Evolutionary conservation across 2,113 vertebrate species (phyloP), one percentile per base, ranked within the genome.

Genomic region (Atlantisia rogersi): DNA sequence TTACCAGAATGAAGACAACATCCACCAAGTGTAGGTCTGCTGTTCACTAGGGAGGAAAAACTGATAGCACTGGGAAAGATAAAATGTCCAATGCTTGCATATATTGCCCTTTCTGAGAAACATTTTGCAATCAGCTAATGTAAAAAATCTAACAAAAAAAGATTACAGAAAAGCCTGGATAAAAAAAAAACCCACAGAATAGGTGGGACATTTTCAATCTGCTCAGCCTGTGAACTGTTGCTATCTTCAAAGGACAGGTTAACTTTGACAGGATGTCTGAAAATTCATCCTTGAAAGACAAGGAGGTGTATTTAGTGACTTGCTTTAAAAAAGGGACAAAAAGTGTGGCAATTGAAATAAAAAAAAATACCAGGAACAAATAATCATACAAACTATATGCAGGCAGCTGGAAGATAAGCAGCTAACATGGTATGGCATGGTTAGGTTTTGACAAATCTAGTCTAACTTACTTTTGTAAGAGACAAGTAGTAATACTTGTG

Each of bases 401-500:
- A 78, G 81, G 64, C 68, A 74, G 8, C 52, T 92, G 68, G 68
- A 59, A 80, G 65, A 31, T 77, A 53, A 77, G 10, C 53, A 80
- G 32, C 37, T 42, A 24, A 21, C 2, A 0, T n/a, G 9, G 35
- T 37, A 7, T 64, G 53, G n/a, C 28, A 5, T 40, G 28, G 52
- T 31, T 94, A 88, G 37, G 14, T 62, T 92, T 63, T 86, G 59
- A 74, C 64, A 86, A 64, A 82, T 37, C 26, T 82, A 58, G 75
- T 73, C 48, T 70, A 40, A 37, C 35, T 22, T n/a, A 4, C 59
- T 55, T 60, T 69, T 77, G 21, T 75, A 32, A 20, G 67, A 67
- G 46, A 53, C 56, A 39, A 40, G 37, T 56, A n/a, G 8, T 22
- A 32, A 20, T 44, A 14, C 28, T 63, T 58, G 32, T 44, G 79